Base-by-base conservation (phyloP, 2,797 vertebrate genomes). In the Saxicola maurus region DNA sequence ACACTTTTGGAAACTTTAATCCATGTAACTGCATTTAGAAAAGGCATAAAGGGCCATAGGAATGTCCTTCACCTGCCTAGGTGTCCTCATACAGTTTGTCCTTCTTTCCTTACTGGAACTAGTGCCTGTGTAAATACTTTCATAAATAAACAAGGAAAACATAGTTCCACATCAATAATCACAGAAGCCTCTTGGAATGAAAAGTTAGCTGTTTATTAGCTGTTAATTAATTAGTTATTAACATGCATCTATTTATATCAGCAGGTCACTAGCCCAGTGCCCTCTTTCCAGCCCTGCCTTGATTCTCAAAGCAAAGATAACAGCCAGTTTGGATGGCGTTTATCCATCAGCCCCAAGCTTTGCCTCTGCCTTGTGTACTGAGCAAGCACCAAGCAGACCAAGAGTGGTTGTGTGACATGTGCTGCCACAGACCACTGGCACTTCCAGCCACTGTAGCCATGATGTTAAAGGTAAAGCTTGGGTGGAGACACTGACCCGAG, bases 141-240 rank as follows among this genome's bases (percentile, higher is more conserved):
- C 42, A 83, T 56, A 53, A 33, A 64, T 1, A 37, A 91, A 79
- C 30, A 83, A 78, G 62, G 45, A 78, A 13, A 80, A 31, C 45
- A 83, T 7, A 82, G 56, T 86, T 93, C 53, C 2, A 7, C 35
- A 19, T 46, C 30, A 73, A 37, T 78, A 86, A 86, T 27, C 48
- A 60, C 33, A 83, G 61, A 76, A 83, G 42, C 31, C 35, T 86
- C 51, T 68, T 43, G 20, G 31, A 78, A 56, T 15, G 28, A 67
- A 24, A 76, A 73, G 59, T 75, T 52, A 90, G 66, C 53, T 77
- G 45, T 62, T 92, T 43, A 72, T 82, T 85, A 86, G 52, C 77
- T 86, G 35, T 71, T 87, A 57, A 94, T 71, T 87, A 57, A 92
- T 76, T 86, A 79, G 38, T 49, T 68, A 89, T 56, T 89, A 89